Base-by-base conservation (phyloP, 2,113 vertebrate species). In the Condylura cristata region DNA sequence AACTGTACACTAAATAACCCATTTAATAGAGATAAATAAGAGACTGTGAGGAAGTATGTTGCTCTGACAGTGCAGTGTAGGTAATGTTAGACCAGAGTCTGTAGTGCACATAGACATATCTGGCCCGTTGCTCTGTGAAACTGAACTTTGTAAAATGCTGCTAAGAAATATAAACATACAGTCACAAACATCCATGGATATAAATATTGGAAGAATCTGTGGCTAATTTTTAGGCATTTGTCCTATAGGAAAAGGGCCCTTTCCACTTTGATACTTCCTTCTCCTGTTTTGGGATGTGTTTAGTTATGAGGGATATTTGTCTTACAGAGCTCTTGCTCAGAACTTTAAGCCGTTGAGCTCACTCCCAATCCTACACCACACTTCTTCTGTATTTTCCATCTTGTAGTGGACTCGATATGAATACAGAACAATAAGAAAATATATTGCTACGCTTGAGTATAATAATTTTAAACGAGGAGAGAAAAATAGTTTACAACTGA, bases 271-370 rank as follows among this genome's bases (percentile, higher is more conserved):
- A 24, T 3, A n/a, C 1, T 3, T 41, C 8, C 3, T 10, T 72
- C 6, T 13, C 26, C 2, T 51, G 0, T 41, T 66, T 5, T n/a
- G n/a, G 5, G 8, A 63, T 75, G 6, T 17, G 1, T 48, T n/a
- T 78, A 72, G 4, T 39, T 3, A 24, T 14, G 28, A 8, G 28
- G 1, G 1, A n/a, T 16, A 75, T 11, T 28, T 66, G 18, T 34
- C 5, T n/a, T 20, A 9, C 30, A 5, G 41, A 32, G 18, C 0
- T 1, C 24, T 91, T 5, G 8, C 34, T 71, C 53, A 39, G 17
- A 32, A 6, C 28, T 68, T 28, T 41, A 48, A 74, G 34, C 22
- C 6, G 44, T 24, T 70, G 17, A 56, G 16, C 30, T 32, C 9
- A 2, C 1, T n/a, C 8, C 4, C 17, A 16, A 14, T 2, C 22